Evolutionary conservation across 2,797 vertebrate genomes (phyloP).

Genomic region (Poecilia velifera): DNA sequence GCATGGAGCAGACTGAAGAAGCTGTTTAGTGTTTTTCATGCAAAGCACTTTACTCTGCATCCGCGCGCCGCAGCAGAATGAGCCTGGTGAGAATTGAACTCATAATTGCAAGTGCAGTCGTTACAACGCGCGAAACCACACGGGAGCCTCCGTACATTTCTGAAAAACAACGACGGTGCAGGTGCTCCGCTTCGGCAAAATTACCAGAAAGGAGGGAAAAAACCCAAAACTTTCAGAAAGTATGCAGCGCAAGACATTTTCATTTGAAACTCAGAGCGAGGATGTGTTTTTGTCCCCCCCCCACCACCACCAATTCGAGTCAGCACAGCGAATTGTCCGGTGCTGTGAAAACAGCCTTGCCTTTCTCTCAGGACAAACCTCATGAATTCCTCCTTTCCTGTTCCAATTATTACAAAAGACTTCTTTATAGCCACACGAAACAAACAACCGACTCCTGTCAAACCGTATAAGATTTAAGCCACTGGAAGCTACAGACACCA

Average conservation of each 20-base stretch:
- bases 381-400: not conserved
- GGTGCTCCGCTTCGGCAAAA: constrained; percentile 41
- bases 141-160: constrained; percentile 37
- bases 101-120: constrained; percentile 70
- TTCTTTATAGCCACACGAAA: constrained; percentile 18
- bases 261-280: constrained; percentile 27
- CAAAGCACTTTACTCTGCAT: constrained; percentile 51
- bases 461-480: constrained; percentile 52
- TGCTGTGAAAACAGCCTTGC: constrained; percentile 17
- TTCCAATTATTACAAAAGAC: constrained; percentile 9
- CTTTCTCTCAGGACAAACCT: not conserved
- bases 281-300: constrained; percentile 2
- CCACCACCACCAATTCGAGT: constrained; percentile 7
- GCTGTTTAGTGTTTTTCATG: constrained; percentile 50
- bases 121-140: constrained; percentile 50
- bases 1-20: constrained; percentile 31
- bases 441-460: constrained; percentile 27
- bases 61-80: constrained; percentile 46
- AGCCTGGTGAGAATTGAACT: constrained; percentile 65
- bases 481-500: constrained; percentile 42
- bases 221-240: constrained; percentile 31
- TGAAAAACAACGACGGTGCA: constrained; percentile 54
- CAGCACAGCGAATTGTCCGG: constrained; percentile 3
- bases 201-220: not conserved
- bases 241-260: constrained; percentile 25